Base-by-base conservation (phyloP, 2,797 vertebrate genomes). In the Phyllotis vaccarum region DNA sequence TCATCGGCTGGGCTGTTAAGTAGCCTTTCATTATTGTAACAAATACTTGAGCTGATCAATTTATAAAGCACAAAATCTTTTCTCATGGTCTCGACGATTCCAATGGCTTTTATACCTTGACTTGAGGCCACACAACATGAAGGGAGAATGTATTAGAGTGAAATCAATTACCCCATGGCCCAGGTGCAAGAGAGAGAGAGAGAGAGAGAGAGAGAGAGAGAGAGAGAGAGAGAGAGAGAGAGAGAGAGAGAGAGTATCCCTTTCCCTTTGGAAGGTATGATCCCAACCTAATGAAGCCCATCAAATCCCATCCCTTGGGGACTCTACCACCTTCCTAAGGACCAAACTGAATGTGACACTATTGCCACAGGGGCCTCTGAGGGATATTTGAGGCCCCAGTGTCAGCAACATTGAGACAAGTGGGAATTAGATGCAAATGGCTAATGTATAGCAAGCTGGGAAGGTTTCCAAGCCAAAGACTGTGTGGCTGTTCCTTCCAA, bases 361-460 rank as follows among this genome's bases (percentile, higher is more conserved):
- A 58, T 78, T 17, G 14, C 78, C 34, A 19, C 49, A 27, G 62
- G 46, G 3, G 29, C 11, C 46, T 56, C 52, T 43, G 21, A 34
- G 37, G 46, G 21, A 86, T 29, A 29, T 17, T 19, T 66, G 62
- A 54, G 56, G 10, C 78, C 21, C n/a, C 62, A 86, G 6, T 68
- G 52, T 56, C 21, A 78, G 31, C 21, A 54, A 54, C 5, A 43
- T 54, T 24, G n/a, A 92, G 90, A 60, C 27, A 79, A 78, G 66
- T 75, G 6, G 21, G 5, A 78, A 19, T 81, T 46, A 54, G 29
- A 81, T 78, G 34, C 60, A 66, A 95, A 68, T 1, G 9, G 3
- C 56, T 78, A 75, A 5, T 22, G 4, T 12, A 0, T 34, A 49
- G 19, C 3, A 0, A 17, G 7, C 80, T 7, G 3, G 6, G 14